A percentile compares a stretch with the other conserved stretches of the same genome.
Evolutionary conservation across 2,113 vertebrate species (phyloP).

Genomic region (Oryzias celebensis): DNA sequence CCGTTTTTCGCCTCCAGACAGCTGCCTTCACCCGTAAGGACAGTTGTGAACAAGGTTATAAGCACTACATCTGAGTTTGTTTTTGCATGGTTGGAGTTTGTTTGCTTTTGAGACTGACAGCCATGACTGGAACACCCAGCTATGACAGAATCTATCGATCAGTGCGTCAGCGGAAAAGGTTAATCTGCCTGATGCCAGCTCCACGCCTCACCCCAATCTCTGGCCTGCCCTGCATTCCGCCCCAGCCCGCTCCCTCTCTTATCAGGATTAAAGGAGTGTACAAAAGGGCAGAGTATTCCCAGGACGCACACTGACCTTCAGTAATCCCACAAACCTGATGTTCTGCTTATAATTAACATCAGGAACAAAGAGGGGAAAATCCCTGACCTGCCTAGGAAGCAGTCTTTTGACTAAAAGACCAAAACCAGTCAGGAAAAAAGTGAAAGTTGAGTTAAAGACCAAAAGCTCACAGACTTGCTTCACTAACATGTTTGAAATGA

Average conservation of each 20-base stretch:
- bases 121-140: slow-evolving; percentile 72
- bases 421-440: slow-evolving; percentile 43
- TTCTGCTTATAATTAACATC: slow-evolving; percentile 80
- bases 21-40: too few species aligned
- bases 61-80: slow-evolving; percentile 18
- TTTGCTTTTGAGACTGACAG: slow-evolving; percentile 64
- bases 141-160: slow-evolving; percentile 81
- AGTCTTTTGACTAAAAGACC: slow-evolving; percentile 50
- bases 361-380: slow-evolving; percentile 69
- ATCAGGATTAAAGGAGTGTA: slow-evolving; percentile 80
- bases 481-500: slow-evolving; percentile 62
- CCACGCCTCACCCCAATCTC: slow-evolving; percentile 54
- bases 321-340: slow-evolving; percentile 78
- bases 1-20: too few species aligned
- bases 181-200: slow-evolving; percentile 74
- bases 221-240: slow-evolving; percentile 61
- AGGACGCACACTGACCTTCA: slow-evolving; percentile 82
- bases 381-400: slow-evolving; percentile 33
- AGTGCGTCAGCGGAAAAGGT: slow-evolving; percentile 77
- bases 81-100: slow-evolving; percentile 52
- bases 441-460: slow-evolving; percentile 51
- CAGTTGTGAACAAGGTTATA: too few species aligned
- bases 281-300: slow-evolving; percentile 82
- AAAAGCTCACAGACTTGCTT: slow-evolving; percentile 50
- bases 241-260: slow-evolving; percentile 71